Percentiles rank a stretch among this genome's conserved stretches.
These are phyloP conservation scores for Parotocinclus haroldoi DNA, from an alignment of 2,797 vertebrate species.

Conservation along the genomic window DNA sequence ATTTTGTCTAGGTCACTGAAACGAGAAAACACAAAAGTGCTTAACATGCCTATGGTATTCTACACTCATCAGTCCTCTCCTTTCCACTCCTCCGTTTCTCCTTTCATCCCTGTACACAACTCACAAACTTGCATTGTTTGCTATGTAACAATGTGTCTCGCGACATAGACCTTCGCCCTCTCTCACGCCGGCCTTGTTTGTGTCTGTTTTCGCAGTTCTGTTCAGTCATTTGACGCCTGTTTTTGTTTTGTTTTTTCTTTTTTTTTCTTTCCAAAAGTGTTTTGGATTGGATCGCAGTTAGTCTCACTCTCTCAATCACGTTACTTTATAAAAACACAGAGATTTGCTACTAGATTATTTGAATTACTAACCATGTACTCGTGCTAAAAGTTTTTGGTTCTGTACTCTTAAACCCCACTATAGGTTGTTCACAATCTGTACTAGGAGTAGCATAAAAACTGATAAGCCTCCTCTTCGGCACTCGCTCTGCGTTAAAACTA, in stretches of 20 bases:
- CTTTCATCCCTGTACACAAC: slow-evolving; percentile 26
- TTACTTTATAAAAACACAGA: slow-evolving; percentile 59
- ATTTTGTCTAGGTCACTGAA: slow-evolving; percentile 25
- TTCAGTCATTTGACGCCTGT: slow-evolving; percentile 54
- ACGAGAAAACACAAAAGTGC: slow-evolving; percentile 18
- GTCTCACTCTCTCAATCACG: slow-evolving; percentile 40
- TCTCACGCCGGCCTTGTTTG: slow-evolving; percentile 70
- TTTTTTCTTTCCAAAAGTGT: slow-evolving; percentile 22
- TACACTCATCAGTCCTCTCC: slow-evolving; percentile 29
- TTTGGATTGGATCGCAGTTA: slow-evolving; percentile 53
- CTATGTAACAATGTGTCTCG: slow-evolving; percentile 37
- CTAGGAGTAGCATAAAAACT: slow-evolving; percentile 20
- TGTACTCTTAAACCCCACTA: slow-evolving; percentile 21
- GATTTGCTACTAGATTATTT: slow-evolving; percentile 58
- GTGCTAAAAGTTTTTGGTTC: slow-evolving; percentile 54
- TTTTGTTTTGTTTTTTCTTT: slow-evolving; percentile 22
- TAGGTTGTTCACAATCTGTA: slow-evolving; percentile 20
- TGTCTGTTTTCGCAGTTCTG: slow-evolving; percentile 72
- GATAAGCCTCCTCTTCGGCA: slow-evolving; percentile 38
- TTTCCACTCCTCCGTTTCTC: not conserved
- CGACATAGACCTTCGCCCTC: slow-evolving; percentile 63
- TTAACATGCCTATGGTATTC: slow-evolving; percentile 5
- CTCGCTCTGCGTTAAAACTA: slow-evolving; percentile 34
- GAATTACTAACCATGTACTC: slow-evolving; percentile 61
- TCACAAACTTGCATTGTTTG: slow-evolving; percentile 24